phyloP scores from a whole-genome alignment of 2,888 invertebrate species.

The Lasioglossum figueresi region DNA sequence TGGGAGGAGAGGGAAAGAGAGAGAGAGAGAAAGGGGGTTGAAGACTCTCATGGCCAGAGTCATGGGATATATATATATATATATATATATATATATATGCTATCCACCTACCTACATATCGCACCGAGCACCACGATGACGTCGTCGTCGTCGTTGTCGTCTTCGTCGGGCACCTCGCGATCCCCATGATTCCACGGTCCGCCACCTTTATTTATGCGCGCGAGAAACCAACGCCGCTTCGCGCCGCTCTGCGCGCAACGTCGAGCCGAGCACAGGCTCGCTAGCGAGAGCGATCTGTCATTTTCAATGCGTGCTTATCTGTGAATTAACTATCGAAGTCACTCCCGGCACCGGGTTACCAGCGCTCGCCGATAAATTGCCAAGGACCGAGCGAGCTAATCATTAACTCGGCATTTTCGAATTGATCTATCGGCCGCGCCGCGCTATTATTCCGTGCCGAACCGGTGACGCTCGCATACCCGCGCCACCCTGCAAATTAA shows the following conservation, averaged over 20 bases:
- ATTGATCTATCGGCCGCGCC: slow-evolving; percentile 56
- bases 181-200: slow-evolving; percentile 66
- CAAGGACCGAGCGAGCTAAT: slow-evolving; percentile 60
- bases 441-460: slow-evolving; percentile 54
- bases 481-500: slow-evolving; percentile 47
- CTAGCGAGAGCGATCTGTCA: slow-evolving; percentile 59
- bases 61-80: slow-evolving; percentile 54
- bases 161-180: slow-evolving; percentile 61
- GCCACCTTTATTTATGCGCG: slow-evolving; percentile 69
- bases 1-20: slow-evolving; percentile 44
- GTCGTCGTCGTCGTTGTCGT: slow-evolving; percentile 60
- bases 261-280: slow-evolving; percentile 17
- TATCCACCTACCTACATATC: slow-evolving; percentile 70
- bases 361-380: slow-evolving; percentile 58
- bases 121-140: slow-evolving; percentile 58
- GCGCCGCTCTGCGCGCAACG: slow-evolving; percentile 7
- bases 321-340: slow-evolving; percentile 66
- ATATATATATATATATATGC: slow-evolving; percentile 39
- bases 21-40: slow-evolving; percentile 62
- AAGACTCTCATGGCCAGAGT: slow-evolving; percentile 69
- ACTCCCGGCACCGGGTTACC: slow-evolving; percentile 51
- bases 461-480: slow-evolving; percentile 42
- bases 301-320: slow-evolving; percentile 65
- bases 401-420: slow-evolving; percentile 57
- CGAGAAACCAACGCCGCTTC: slow-evolving; percentile 51